Conservation (phyloP, 1,140 invertebrate genomes). For the Lasioglossum baleicum region DNA sequence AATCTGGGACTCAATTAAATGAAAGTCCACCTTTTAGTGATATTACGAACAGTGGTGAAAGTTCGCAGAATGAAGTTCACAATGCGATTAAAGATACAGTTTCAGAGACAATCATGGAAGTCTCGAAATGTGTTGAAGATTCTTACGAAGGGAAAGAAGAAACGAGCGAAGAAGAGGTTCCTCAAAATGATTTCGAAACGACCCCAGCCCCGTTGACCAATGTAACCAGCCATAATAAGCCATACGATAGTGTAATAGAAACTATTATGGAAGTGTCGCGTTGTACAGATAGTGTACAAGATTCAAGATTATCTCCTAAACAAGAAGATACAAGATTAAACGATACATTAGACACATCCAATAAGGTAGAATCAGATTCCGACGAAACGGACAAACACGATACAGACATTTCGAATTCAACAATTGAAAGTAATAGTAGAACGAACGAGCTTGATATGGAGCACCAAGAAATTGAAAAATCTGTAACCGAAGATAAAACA, state of each 20-base stretch:
- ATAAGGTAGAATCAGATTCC: conserved; percentile 19
- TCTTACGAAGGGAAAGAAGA: conserved; percentile 37
- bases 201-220: conserved; percentile 11
- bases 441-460: conserved; percentile 24
- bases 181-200: conserved; percentile 11
- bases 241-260: conserved; percentile 66
- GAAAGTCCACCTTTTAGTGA: conserved; percentile 26
- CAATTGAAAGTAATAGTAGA: not conserved
- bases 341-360: not conserved
- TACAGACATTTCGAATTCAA: not conserved
- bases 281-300: conserved; percentile 46
- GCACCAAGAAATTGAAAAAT: conserved; percentile 21
- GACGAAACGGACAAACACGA: conserved; percentile 20
- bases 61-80: conserved; percentile 14
- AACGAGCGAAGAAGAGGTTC: conserved; percentile 20
- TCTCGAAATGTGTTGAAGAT: conserved; percentile 68
- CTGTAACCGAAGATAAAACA: not conserved
- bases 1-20: conserved; percentile 21
- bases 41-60: conserved; percentile 7
- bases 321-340: not conserved
- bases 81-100: conserved; percentile 67
- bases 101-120: conserved; percentile 75
- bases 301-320: conserved; percentile 11
- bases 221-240: conserved; percentile 44
- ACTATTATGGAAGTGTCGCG: conserved; percentile 71